Percentiles rank a stretch among this genome's conserved stretches.
phyloP scores from a whole-genome alignment of 2,797 vertebrate species.

The Threskiornis aethiopicus region DNA sequence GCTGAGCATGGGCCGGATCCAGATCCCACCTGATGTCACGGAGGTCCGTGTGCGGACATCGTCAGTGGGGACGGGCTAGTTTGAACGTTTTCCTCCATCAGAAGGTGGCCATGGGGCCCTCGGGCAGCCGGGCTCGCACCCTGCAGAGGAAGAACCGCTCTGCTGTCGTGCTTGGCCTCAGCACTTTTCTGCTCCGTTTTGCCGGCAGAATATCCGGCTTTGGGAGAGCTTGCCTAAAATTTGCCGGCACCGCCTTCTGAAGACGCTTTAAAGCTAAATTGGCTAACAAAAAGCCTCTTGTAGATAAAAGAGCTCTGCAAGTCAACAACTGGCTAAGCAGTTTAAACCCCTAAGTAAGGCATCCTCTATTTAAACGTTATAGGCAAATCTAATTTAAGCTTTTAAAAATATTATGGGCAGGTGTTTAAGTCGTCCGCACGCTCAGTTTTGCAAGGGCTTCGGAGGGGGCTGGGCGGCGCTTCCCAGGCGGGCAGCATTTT shows the following conservation, averaged over 20 bases:
- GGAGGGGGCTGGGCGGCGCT: slow-evolving; percentile 59
- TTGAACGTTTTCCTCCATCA: not conserved
- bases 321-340: slow-evolving; percentile 80
- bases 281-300: slow-evolving; percentile 73
- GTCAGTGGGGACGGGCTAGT: fast-evolving
- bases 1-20: fast-evolving
- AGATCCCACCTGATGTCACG: fast-evolving
- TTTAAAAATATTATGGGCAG: slow-evolving; percentile 79
- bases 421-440: slow-evolving; percentile 71
- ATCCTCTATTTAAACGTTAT: slow-evolving; percentile 77
- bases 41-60: fast-evolving
- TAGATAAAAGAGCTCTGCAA: slow-evolving; percentile 73
- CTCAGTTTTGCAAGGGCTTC: slow-evolving; percentile 25
- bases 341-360: slow-evolving; percentile 75
- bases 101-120: not conserved
- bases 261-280: slow-evolving; percentile 62
- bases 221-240: not conserved
- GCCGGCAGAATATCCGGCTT: not conserved
- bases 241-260: not conserved
- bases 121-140: fast-evolving
- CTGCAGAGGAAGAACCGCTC: fast-evolving
- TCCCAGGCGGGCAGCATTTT: slow-evolving; percentile 78
- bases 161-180: fast-evolving
- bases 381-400: slow-evolving; percentile 79
- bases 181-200: not conserved